Evolutionary conservation across 2,888 invertebrate species (phyloP), one percentile per base, ranked within the genome.

Genomic region (Ametastegia equiseti): DNA sequence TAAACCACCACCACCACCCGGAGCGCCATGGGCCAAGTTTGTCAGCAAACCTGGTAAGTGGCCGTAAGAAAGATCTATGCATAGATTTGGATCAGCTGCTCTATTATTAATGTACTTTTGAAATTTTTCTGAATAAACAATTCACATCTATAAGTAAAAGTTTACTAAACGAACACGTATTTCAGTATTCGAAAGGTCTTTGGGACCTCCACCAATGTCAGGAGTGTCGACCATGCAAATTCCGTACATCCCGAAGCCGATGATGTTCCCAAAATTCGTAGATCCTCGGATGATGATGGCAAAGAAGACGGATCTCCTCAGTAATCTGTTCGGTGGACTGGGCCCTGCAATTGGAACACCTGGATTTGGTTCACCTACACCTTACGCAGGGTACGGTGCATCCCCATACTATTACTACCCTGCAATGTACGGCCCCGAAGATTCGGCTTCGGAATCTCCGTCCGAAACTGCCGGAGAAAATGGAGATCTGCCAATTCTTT

Each of bases 251-350:
- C 84, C 89, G 47, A 90, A 90, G 69, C 27, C 83, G 15, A 87
- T 89, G 15, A 83, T 90, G 6, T 88, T 90, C 30, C 90, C 90
- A 3, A 90, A 90, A 84, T 88, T 90, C 63, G 88, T 90, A 6
- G 90, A 90, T 63, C 90, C 90, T 0, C 87, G 88, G 83, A 69
- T 81, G 1, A 89, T 90, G 87, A 88, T 90, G 15, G 81, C 87
- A 4, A 89, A 88, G 81, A 90, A 91, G 67, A 88, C 88, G 0
- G 89, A 88, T 78, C 80, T 89, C 81, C 33, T 88, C 47, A 83
- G 80, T 36, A 89, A 89, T 33, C 69, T 90, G 3, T 89, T 90
- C 60, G 86, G 87, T 23, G 87, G 88, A n/a, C 15, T 86, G 13
- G 86, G 85, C 45, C 86, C 88, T n/a, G 83, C 42, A 6, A 45